Percentiles rank a stretch among this genome's conserved stretches.
These are phyloP conservation scores for Ranitomeya imitator DNA, from an alignment of 2,113 vertebrate species.

Conservation along the genomic window DNA sequence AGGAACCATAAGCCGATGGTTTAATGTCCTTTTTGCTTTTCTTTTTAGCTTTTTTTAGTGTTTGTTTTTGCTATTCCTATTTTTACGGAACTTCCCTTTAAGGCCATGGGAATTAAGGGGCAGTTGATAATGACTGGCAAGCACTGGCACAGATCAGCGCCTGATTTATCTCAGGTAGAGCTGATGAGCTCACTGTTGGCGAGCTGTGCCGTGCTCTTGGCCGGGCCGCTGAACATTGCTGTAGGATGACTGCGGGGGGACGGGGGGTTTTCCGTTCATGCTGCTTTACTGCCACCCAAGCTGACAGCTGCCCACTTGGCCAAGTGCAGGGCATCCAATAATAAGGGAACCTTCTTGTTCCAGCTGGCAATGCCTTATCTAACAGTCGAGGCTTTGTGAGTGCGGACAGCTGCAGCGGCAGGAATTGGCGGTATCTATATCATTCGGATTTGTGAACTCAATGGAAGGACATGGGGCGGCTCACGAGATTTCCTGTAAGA, in stretches of 20 bases:
- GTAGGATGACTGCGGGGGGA: slow-evolving; percentile 60
- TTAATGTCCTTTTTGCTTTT: too few relatives aligned
- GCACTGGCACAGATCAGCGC: slow-evolving; percentile 13
- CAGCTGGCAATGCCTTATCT: slow-evolving; percentile 86
- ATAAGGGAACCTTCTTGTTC: slow-evolving; percentile 82
- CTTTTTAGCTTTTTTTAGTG: too few relatives aligned
- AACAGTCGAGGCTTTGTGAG: slow-evolving; percentile 87
- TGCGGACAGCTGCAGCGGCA: slow-evolving; percentile 82
- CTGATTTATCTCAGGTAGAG: slow-evolving; percentile 42
- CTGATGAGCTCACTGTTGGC: slow-evolving; percentile 51
- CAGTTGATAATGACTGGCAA: background rate
- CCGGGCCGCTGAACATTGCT: slow-evolving; percentile 35
- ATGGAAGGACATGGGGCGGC: slow-evolving; percentile 75
- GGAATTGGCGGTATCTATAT: slow-evolving; percentile 76
- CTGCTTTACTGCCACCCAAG: slow-evolving; percentile 71
- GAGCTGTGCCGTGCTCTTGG: background rate
- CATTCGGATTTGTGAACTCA: slow-evolving; percentile 80
- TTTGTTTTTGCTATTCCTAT: too few relatives aligned
- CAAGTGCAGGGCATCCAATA: slow-evolving; percentile 75
- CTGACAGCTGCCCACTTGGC: slow-evolving; percentile 85
- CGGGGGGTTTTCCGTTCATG: slow-evolving; percentile 65
- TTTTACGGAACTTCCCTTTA: too few relatives aligned
- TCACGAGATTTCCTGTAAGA: slow-evolving; percentile 78
- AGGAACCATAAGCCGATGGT: too few relatives aligned
- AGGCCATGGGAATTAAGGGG: background rate